These are phyloP conservation scores for Conus canariensis DNA, from an alignment of 2,888 invertebrate genomes.

Conservation along the genomic window DNA sequence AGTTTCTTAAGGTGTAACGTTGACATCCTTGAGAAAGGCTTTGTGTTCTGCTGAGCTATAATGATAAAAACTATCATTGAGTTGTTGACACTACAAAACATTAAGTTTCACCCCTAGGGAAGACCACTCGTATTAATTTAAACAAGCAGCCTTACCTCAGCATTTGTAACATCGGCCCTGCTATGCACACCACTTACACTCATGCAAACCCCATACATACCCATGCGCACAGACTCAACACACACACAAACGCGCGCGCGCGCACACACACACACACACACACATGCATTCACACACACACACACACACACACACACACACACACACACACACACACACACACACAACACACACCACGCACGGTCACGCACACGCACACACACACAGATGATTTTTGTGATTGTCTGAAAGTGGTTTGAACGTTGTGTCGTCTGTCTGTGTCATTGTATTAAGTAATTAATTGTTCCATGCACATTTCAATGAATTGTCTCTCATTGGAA, in stretches of 20 bases:
- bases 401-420: slow-evolving; percentile 21
- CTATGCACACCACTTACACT: neutral
- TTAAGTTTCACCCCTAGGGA: neutral
- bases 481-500: slow-evolving; percentile 6
- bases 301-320: no score
- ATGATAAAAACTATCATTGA: no score
- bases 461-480: slow-evolving; percentile 27
- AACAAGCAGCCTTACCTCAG: neutral
- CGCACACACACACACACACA: no score
- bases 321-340: no score
- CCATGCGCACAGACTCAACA: no score
- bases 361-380: no score
- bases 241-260: no score
- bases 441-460: neutral
- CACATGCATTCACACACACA: neutral
- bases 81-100: neutral
- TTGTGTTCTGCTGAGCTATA: no score
- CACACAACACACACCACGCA: no score
- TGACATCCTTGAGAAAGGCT: no score
- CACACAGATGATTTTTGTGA: neutral
- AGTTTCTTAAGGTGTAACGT: no score
- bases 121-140: neutral
- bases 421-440: slow-evolving; percentile 8
- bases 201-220: no score
- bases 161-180: neutral